phyloP scores from a whole-genome alignment of 2,113 vertebrate species.

The Speoplatyrhinus poulsoni region DNA sequence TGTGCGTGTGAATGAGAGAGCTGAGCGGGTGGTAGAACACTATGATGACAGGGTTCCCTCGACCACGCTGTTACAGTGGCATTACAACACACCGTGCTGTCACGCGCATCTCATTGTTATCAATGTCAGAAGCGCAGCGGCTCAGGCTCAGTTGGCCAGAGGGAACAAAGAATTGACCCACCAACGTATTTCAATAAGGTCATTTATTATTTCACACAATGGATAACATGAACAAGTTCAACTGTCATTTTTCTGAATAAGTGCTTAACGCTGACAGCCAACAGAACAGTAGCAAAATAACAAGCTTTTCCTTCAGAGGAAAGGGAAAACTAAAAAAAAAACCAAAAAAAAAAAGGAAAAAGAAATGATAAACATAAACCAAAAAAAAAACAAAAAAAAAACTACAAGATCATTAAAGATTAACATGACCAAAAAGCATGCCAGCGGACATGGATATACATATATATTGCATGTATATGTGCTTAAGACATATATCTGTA shows the following conservation, averaged over 20 bases:
- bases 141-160: neutral
- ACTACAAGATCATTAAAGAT: conserved; percentile 97
- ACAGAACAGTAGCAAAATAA: conserved; percentile 94
- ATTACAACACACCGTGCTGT: conserved; percentile 37
- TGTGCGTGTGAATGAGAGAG: conserved; percentile 26
- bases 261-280: conserved; percentile 97
- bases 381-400: conserved; percentile 61
- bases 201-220: conserved; percentile 99
- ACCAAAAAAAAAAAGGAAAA: conserved; percentile 71
- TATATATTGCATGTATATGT: conserved; percentile 83
- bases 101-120: neutral
- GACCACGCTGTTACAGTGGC: conserved; percentile 25
- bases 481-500: conserved; percentile 79
- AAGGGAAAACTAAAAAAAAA: conserved; percentile 72
- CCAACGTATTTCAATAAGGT: conserved; percentile 79
- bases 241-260: conserved; percentile 93
- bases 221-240: conserved; percentile 99
- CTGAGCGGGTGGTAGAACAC: conserved; percentile 34
- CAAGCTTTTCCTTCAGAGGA: conserved; percentile 92
- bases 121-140: conserved; percentile 12
- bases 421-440: conserved; percentile 98
- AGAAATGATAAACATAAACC: conserved; percentile 80
- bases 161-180: conserved; percentile 36
- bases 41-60: conserved; percentile 64
- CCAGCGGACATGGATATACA: conserved; percentile 86